Evolutionary conservation across 2,797 vertebrate genomes (phyloP).

Genomic region (Paramormyrops hopkinsi): DNA sequence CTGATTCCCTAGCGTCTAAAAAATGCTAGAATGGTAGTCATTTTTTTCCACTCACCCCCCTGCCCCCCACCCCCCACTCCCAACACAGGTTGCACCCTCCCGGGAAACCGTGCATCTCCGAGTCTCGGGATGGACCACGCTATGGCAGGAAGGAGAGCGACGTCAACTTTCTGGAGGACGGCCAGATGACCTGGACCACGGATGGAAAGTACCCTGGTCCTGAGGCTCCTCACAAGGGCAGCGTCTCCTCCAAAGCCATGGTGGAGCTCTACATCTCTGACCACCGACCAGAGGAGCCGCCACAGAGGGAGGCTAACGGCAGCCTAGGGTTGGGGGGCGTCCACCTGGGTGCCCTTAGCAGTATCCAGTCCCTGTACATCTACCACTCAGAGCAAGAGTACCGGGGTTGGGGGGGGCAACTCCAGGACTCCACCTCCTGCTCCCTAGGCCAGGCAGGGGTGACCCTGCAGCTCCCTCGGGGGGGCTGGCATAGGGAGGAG

Average conservation of each 20-base stretch:
- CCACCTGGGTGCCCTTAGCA: constrained; percentile 30
- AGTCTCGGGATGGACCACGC: constrained; percentile 45
- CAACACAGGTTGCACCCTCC: constrained; percentile 41
- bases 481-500: constrained; percentile 38
- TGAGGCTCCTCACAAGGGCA: constrained; percentile 28
- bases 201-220: constrained; percentile 34
- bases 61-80: too few species aligned
- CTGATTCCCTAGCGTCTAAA: constrained; percentile 30
- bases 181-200: constrained; percentile 31
- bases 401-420: constrained; percentile 38
- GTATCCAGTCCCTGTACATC: constrained; percentile 52
- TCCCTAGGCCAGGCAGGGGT: constrained; percentile 61
- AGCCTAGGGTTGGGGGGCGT: constrained; percentile 33
- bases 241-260: constrained; percentile 42
- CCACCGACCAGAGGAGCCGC: constrained; percentile 29
- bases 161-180: constrained; percentile 39
- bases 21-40: constrained; percentile 4
- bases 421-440: constrained; percentile 34
- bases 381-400: constrained; percentile 19
- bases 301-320: constrained; percentile 37
- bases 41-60: neutral
- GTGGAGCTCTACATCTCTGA: constrained; percentile 59
- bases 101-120: constrained; percentile 49
- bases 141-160: constrained; percentile 52
- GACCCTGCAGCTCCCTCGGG: constrained; percentile 36